Conservation (phyloP, 2,113 vertebrate genomes). For the Hypanus sabinus region DNA sequence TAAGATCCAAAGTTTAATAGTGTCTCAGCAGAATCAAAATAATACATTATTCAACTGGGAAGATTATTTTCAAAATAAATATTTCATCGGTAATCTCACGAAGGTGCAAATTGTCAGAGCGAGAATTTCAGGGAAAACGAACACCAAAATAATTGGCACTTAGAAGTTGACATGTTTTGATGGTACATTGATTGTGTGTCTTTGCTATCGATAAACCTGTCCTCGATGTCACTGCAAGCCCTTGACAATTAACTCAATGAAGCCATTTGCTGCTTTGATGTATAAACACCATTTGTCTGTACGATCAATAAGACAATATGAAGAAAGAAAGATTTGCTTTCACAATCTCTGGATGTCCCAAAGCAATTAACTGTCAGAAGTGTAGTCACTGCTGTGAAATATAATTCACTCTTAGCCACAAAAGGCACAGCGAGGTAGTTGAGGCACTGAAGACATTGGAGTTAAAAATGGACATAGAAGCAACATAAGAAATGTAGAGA, state of each 20-base stretch:
- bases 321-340: too few species aligned
- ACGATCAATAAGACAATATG: not conserved
- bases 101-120: not conserved
- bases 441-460: not conserved
- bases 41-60: not conserved
- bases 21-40: not conserved
- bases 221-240: not conserved
- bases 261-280: not conserved
- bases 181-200: not conserved
- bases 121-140: not conserved
- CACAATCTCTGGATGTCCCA: too few species aligned
- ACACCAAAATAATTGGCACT: not conserved
- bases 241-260: not conserved
- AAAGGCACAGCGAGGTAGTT: too few species aligned
- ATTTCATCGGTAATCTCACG: not conserved
- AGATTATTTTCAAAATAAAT: not conserved
- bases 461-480: not conserved
- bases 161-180: not conserved
- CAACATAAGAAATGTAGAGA: not conserved
- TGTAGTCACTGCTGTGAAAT: too few species aligned
- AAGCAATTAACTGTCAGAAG: too few species aligned
- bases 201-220: not conserved
- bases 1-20: not conserved
- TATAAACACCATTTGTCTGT: slow-evolving; percentile 14
- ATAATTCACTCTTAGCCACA: not conserved